Evolutionary conservation across 2,113 vertebrate species (phyloP).

Genomic region (Gymnogyps californianus): DNA sequence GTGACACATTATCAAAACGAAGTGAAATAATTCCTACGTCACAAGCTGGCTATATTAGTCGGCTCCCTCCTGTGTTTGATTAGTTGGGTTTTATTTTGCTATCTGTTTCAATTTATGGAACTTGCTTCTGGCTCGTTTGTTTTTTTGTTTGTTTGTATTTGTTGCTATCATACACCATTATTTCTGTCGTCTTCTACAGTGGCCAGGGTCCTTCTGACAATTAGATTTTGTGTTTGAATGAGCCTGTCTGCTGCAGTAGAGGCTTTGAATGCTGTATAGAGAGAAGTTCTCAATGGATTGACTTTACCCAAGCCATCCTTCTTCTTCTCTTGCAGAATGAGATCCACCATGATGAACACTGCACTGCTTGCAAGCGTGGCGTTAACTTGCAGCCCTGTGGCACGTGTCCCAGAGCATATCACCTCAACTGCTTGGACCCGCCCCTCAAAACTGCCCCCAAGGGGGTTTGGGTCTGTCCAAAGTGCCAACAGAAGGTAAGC

Average conservation of each 20-base stretch:
- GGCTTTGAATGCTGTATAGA: neutral
- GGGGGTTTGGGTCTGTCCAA: constrained; percentile 92
- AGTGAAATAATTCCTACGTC: neutral
- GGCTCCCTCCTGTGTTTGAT: neutral
- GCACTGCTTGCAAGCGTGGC: constrained; percentile 84
- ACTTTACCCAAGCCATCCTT: neutral
- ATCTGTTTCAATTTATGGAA: neutral
- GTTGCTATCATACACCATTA: neutral
- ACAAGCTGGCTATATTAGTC: neutral
- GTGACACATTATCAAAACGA: neutral
- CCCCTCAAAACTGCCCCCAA: constrained; percentile 84
- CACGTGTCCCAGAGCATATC: constrained; percentile 87
- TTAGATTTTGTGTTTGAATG: neutral
- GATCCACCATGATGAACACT: constrained; percentile 84
- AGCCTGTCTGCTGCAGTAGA: neutral
- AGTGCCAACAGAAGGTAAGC: constrained; percentile 95
- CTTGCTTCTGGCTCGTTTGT: neutral
- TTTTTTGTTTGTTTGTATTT: neutral
- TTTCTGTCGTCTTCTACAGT: neutral
- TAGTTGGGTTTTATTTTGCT: neutral
- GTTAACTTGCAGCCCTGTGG: constrained; percentile 87
- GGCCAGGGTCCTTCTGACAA: neutral
- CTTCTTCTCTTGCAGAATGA: constrained; percentile 77
- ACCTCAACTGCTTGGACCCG: constrained; percentile 89
- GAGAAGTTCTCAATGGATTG: neutral